These are phyloP conservation scores for Zygaena filipendulae DNA, from an alignment of 2,888 invertebrate species.

Conservation along the genomic window DNA sequence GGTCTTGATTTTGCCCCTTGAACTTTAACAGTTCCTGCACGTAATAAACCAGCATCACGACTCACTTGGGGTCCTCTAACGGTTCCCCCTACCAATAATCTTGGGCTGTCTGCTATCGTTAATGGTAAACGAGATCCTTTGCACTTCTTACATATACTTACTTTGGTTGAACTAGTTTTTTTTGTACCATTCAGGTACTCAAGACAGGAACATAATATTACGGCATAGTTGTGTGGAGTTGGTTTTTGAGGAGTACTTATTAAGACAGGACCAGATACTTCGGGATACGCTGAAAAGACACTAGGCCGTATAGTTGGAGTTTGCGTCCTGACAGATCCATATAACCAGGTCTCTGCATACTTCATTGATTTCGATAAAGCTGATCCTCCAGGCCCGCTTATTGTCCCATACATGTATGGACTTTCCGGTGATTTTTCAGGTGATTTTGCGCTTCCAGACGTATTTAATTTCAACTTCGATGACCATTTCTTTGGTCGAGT, in stretches of 20 bases:
- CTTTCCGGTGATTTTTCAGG: constrained; percentile 59
- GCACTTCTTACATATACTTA: constrained; percentile 85
- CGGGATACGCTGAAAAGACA: constrained; percentile 59
- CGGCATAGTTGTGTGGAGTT: constrained; percentile 73
- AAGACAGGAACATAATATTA: constrained; percentile 83
- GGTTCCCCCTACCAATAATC: constrained; percentile 69
- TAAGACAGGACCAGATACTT: constrained; percentile 53
- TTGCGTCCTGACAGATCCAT: constrained; percentile 77
- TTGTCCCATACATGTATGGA: constrained; percentile 58
- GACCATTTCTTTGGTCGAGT: constrained; percentile 77
- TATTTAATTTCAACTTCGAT: constrained; percentile 73
- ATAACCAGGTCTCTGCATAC: constrained; percentile 87
- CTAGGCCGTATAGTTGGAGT: constrained; percentile 55
- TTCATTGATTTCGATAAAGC: constrained; percentile 86
- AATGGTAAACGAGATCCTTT: constrained; percentile 82
- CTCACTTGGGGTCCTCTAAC: constrained; percentile 64
- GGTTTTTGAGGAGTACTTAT: constrained; percentile 66
- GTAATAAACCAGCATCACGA: constrained; percentile 53
- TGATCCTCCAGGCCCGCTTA: constrained; percentile 72
- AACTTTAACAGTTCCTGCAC: constrained; percentile 74
- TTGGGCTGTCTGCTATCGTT: constrained; percentile 70
- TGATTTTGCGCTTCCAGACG: constrained; percentile 52
- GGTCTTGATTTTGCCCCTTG: constrained; percentile 70
- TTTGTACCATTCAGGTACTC: constrained; percentile 84
- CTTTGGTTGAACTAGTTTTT: constrained; percentile 77